Percentiles rank a stretch among this genome's conserved stretches.
Evolutionary conservation across 2,113 vertebrate species (phyloP).

Genomic region (Ifrita kowaldi): DNA sequence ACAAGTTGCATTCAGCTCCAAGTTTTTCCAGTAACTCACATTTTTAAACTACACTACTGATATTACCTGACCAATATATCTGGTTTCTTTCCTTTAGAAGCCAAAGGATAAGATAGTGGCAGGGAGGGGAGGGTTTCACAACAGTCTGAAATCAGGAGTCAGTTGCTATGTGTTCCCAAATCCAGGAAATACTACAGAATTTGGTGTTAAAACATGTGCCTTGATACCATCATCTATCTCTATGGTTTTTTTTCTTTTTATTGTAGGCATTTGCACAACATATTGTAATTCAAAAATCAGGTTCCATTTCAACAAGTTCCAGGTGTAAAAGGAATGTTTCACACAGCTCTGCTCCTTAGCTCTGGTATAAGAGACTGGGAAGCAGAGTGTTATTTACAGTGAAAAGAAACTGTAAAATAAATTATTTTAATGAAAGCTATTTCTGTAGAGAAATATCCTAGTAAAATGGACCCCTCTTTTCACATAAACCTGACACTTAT

Average conservation of each 20-base stretch:
- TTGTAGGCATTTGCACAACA: background rate
- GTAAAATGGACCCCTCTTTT: background rate
- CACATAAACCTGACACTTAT: background rate
- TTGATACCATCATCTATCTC: background rate
- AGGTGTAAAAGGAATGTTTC: background rate
- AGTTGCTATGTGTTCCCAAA: background rate
- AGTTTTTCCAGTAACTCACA: background rate
- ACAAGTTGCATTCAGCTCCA: background rate
- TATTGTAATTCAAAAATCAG: background rate
- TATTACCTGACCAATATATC: background rate
- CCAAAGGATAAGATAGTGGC: background rate
- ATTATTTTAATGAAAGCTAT: background rate
- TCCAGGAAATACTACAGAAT: background rate
- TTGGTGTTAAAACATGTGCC: fast-evolving
- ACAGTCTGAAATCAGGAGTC: background rate
- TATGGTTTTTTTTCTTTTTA: background rate
- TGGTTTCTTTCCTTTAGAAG: background rate
- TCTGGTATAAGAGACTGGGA: background rate
- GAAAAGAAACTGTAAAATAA: background rate
- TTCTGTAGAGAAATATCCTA: background rate
- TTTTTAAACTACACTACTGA: background rate
- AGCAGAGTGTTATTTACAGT: background rate
- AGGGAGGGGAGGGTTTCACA: fast-evolving
- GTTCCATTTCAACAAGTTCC: background rate
- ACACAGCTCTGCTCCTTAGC: background rate